Base-by-base conservation (phyloP, 2,797 vertebrate genomes). In the Spondyliosoma cantharus region DNA sequence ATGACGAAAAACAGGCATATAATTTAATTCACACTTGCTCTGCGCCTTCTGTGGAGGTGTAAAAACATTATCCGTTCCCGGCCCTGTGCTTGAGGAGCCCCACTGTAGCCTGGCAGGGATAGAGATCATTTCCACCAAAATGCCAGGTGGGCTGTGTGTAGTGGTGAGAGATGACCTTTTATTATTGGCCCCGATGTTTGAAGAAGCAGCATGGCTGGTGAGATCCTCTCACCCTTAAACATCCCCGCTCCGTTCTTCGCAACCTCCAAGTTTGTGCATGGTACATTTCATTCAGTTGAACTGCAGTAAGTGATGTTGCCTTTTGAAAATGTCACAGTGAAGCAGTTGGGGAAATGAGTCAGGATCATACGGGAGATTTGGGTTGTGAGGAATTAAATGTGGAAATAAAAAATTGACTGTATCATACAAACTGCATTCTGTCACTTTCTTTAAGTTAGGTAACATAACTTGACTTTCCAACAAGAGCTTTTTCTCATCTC, bases 141-240 rank as follows among this genome's bases (percentile, higher is more conserved):
- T 78, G 75, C 81, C 82, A 90, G 81, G 68, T 87, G 89, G 64
- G 50, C 70, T 81, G 53, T 53, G 20, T 78, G 79, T 64, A 85
- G 69, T 66, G 70, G 61, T 72, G 73, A 77, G 69, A 63, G 43
- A 69, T 85, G 88, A 91, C 87, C 87, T 91, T 91, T 85, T 25
- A 54, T 70, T 70, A 79, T 52, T 77, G 72, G 69, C 73, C 64
- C 60, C 77, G 9, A 3, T 62, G 78, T 88, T 85, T 86, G 82
- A 81, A 76, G 82, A 87, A 58, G 65, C 60, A 66, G 20, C 32
- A 20, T 15, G 46, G 58, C 70, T 29, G 73, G 68, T 72, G 67
- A 90, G 81, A 87, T 88, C 58, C 57, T 83, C 78, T 83, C 85
- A 76, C 73, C 78, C 80, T 89, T 76, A 79, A 85, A 89, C 73